Evolutionary conservation across 2,113 vertebrate species (phyloP).

Genomic region (Festucalex cinctus): DNA sequence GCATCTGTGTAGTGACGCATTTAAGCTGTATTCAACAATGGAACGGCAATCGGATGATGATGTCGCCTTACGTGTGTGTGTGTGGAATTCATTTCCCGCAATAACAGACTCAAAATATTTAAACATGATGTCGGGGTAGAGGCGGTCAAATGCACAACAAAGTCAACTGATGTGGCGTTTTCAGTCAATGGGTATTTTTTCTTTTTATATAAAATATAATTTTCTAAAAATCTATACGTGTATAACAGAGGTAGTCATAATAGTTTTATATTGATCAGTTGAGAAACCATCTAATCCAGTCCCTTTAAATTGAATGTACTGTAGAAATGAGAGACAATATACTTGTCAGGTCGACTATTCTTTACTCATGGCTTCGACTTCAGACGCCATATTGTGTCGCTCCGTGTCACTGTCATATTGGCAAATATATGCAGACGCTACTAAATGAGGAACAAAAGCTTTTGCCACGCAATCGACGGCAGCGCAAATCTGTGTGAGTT

Average conservation of each 20-base stretch:
- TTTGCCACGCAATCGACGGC: not conserved
- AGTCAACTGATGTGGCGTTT: not conserved
- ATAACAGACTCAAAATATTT: not conserved
- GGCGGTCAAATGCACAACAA: not conserved
- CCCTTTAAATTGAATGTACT: not conserved
- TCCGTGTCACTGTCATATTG: not conserved
- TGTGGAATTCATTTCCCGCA: not conserved
- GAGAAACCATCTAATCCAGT: not conserved
- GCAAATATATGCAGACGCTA: not conserved
- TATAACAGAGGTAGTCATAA: not conserved
- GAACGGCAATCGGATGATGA: too few species aligned
- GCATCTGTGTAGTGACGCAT: too few species aligned
- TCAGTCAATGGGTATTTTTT: not conserved
- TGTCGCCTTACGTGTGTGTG: not conserved
- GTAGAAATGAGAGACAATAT: not conserved
- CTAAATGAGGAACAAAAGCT: constrained; percentile 33
- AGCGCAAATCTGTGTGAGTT: constrained; percentile 8
- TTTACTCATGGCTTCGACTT: not conserved
- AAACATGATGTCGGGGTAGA: not conserved
- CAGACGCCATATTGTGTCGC: not conserved
- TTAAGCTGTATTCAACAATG: too few species aligned
- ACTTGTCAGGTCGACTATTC: not conserved
- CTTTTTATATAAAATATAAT: not conserved
- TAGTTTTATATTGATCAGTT: not conserved
- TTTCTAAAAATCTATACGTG: not conserved